These are phyloP conservation scores for Spea bombifrons DNA, from an alignment of 2,113 vertebrate species.

Conservation along the genomic window DNA sequence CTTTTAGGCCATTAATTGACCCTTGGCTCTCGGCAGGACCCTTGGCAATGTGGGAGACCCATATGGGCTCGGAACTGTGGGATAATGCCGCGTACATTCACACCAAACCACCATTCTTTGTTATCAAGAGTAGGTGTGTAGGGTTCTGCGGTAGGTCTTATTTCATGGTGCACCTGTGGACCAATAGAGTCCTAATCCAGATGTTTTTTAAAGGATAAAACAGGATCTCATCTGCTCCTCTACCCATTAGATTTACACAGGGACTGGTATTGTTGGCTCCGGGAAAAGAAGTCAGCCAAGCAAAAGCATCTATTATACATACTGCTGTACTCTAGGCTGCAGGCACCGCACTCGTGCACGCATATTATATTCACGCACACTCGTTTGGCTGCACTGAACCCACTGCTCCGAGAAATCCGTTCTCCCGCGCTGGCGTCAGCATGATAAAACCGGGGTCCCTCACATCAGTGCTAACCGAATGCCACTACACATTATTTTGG, in stretches of 20 bases:
- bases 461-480: neutral
- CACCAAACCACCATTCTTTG: too few species aligned
- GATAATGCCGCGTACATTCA: too few species aligned
- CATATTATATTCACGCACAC: slow-evolving; percentile 7
- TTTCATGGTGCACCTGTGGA: too few species aligned
- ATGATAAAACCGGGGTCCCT: neutral
- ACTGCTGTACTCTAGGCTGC: slow-evolving; percentile 32
- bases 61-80: too few species aligned
- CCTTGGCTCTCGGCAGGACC: too few species aligned
- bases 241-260: neutral
- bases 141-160: too few species aligned
- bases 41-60: too few species aligned
- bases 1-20: too few species aligned
- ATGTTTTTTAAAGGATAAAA: too few species aligned
- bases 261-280: neutral
- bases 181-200: too few species aligned
- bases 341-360: slow-evolving; percentile 21
- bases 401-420: neutral
- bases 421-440: neutral
- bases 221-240: neutral
- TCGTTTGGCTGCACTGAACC: neutral
- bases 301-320: slow-evolving; percentile 42
- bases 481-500: neutral
- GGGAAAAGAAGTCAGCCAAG: slow-evolving; percentile 7
- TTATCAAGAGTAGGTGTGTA: too few species aligned